Conservation (phyloP, 1,140 invertebrate genomes). For the Mizuhopecten yessoensis region DNA sequence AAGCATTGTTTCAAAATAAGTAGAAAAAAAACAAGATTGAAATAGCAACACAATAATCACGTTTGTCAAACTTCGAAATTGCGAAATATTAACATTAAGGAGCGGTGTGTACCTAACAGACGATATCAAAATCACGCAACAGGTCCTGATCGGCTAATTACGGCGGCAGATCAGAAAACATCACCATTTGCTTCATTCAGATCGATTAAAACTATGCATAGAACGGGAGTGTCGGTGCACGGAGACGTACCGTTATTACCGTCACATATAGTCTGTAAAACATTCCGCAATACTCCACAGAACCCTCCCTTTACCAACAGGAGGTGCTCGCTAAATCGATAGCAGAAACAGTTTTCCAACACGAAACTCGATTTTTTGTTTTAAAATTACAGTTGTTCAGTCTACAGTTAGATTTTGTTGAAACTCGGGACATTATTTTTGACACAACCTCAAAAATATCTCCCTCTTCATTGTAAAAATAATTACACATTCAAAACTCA, state of each 20-base stretch:
- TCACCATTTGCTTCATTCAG: not conserved
- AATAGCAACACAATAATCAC: too few relatives aligned
- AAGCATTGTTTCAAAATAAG: too few relatives aligned
- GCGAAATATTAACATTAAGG: too few relatives aligned
- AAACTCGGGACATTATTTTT: too few relatives aligned
- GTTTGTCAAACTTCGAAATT: too few relatives aligned
- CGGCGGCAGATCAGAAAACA: not conserved
- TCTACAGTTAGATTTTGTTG: too few relatives aligned
- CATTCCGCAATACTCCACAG: not conserved
- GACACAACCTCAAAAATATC: not conserved
- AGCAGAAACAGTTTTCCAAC: not conserved
- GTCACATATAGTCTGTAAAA: not conserved
- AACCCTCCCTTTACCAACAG: not conserved
- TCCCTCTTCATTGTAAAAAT: not conserved
- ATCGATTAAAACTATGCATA: slow-evolving; percentile 15
- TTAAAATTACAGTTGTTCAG: not conserved
- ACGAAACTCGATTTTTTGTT: not conserved
- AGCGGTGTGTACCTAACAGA: not conserved
- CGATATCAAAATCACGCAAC: not conserved
- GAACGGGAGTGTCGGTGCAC: not conserved
- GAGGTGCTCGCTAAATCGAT: not conserved
- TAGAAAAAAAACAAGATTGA: too few relatives aligned
- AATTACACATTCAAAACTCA: too few relatives aligned
- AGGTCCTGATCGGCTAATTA: not conserved
- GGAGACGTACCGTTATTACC: not conserved